Percentiles rank a stretch among this genome's conserved stretches.
These are phyloP conservation scores for Scelioninae gen. 1 DNA, from an alignment of 2,888 invertebrate species.

Conservation along the genomic window DNA sequence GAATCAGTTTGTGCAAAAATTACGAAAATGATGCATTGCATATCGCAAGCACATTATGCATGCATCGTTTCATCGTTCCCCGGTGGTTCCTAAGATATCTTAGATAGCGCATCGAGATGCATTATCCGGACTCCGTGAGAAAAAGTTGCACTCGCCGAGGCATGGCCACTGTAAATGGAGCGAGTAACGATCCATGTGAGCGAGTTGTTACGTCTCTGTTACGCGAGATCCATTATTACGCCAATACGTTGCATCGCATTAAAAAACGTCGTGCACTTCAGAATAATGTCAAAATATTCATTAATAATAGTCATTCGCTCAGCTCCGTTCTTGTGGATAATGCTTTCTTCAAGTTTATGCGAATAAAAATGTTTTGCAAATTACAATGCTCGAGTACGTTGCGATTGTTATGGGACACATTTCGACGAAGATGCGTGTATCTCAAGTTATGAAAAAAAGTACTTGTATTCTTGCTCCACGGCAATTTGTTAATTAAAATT, in stretches of 20 bases:
- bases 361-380: constrained; percentile 22
- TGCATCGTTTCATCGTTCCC: constrained; percentile 31
- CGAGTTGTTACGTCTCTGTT: constrained; percentile 66
- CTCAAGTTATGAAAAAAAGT: neutral
- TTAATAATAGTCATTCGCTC: constrained; percentile 51
- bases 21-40: constrained; percentile 38
- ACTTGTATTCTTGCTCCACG: neutral
- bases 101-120: constrained; percentile 45
- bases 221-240: constrained; percentile 66
- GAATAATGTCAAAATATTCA: constrained; percentile 44
- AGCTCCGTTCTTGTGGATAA: constrained; percentile 12
- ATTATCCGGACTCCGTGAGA: constrained; percentile 65
- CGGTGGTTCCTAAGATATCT: constrained; percentile 25
- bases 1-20: constrained; percentile 15
- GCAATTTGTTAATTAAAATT: constrained; percentile 14
- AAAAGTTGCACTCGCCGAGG: constrained; percentile 73
- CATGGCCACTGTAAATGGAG: constrained; percentile 75
- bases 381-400: constrained; percentile 3
- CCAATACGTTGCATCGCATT: constrained; percentile 52
- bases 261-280: constrained; percentile 38
- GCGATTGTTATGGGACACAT: neutral
- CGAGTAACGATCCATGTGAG: constrained; percentile 73
- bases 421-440: constrained; percentile 4
- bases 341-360: constrained; percentile 17
- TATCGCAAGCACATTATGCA: constrained; percentile 22